Evolutionary conservation across 2,113 vertebrate genomes (phyloP).

Genomic region (Myanophis thanlyinensis): DNA sequence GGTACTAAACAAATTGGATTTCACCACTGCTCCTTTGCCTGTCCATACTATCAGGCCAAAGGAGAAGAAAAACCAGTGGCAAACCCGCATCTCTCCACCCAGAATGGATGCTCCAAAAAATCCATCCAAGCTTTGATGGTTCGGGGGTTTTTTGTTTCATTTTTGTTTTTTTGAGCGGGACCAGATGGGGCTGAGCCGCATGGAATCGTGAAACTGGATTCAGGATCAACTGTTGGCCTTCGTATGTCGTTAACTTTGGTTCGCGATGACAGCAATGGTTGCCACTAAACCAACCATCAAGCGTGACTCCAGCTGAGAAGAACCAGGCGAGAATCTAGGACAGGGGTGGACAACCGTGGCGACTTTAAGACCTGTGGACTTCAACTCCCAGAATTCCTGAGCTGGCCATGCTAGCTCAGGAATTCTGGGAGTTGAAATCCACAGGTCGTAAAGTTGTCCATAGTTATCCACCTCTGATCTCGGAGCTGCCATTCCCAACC

Average conservation of each 20-base stretch:
- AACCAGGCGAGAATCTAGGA: background rate
- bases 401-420: too few relatives aligned
- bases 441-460: too few relatives aligned
- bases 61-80: background rate
- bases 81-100: background rate
- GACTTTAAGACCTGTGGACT: too few relatives aligned
- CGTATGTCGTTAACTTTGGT: background rate
- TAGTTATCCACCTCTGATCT: too few relatives aligned
- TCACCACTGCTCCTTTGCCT: too few relatives aligned
- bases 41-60: background rate
- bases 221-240: background rate
- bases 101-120: background rate
- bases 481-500: background rate
- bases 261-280: background rate
- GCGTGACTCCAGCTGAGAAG: background rate
- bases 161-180: too few relatives aligned
- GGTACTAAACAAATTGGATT: too few relatives aligned
- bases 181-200: background rate
- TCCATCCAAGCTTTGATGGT: background rate
- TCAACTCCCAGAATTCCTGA: too few relatives aligned
- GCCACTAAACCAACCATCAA: background rate
- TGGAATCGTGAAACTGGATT: background rate
- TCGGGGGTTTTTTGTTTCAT: too few relatives aligned
- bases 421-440: too few relatives aligned
- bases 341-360: too few relatives aligned